Evolutionary conservation across 2,797 vertebrate species (phyloP).

Genomic region (Anabas testudineus): DNA sequence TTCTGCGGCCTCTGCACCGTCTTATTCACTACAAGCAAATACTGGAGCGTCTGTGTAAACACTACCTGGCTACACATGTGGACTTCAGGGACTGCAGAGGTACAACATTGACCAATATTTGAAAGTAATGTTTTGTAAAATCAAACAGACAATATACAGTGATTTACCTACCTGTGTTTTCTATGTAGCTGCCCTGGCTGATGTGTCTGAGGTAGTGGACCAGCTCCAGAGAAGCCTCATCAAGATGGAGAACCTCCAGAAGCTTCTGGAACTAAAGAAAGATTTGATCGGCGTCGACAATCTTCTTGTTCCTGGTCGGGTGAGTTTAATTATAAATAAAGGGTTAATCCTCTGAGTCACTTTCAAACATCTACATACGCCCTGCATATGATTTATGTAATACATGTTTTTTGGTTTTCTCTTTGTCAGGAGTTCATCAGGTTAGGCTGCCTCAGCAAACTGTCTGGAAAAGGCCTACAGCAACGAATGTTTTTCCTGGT

Average conservation of each 20-base stretch:
- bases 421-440: conserved; percentile 94
- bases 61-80: conserved; percentile 89
- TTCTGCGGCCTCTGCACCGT: conserved; percentile 95
- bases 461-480: conserved; percentile 98
- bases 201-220: conserved; percentile 94
- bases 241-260: conserved; percentile 99
- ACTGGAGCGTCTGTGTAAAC: conserved; percentile 95
- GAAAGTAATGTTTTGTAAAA: not conserved
- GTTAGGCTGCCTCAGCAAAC: conserved; percentile 97
- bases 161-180: not conserved
- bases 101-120: conserved; percentile 32
- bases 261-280: conserved; percentile 96
- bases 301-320: conserved; percentile 91
- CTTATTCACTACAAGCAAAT: conserved; percentile 98
- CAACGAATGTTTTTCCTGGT: conserved; percentile 99
- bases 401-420: not conserved
- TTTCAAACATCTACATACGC: not conserved
- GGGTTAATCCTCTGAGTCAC: not conserved
- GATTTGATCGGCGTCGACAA: conserved; percentile 95
- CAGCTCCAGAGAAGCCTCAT: conserved; percentile 92
- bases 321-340: conserved; percentile 81
- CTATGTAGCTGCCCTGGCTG: conserved; percentile 91
- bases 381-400: not conserved
- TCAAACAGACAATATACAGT: not conserved
- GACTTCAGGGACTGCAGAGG: conserved; percentile 95